Evolutionary conservation across 2,888 invertebrate genomes (phyloP).

Genomic region (Polydrusus cervinus): DNA sequence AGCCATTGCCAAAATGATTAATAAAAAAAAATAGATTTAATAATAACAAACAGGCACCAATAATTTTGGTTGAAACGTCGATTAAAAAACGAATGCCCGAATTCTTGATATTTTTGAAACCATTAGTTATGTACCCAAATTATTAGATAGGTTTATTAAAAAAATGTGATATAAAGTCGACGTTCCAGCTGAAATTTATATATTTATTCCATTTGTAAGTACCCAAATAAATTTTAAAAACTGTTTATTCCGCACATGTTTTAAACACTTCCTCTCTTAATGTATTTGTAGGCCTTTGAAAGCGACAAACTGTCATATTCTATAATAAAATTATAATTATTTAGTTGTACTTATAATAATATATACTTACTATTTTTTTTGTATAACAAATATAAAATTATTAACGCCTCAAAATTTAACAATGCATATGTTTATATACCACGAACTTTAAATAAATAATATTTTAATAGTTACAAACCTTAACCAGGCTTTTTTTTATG

Average conservation of each 20-base stretch:
- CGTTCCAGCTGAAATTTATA: background rate
- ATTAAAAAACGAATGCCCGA: background rate
- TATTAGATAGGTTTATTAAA: conserved; percentile 1
- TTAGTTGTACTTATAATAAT: too few species aligned
- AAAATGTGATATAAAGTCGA: conserved; percentile 34
- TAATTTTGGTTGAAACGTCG: background rate
- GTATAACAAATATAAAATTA: background rate
- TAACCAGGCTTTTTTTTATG: background rate
- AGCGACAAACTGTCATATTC: too few species aligned
- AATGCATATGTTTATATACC: conserved; percentile 32
- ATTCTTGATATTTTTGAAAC: conserved; percentile 7
- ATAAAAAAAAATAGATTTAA: too few species aligned
- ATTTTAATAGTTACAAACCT: conserved; percentile 39
- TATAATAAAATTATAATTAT: too few species aligned
- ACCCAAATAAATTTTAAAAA: too few species aligned
- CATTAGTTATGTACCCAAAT: conserved; percentile 22
- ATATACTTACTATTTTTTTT: too few species aligned
- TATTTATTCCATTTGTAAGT: background rate
- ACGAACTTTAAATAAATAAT: conserved; percentile 41
- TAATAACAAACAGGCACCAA: too few species aligned
- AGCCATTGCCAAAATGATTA: too few species aligned
- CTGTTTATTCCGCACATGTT: too few species aligned
- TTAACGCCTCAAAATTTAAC: conserved; percentile 21
- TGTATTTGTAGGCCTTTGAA: too few species aligned
- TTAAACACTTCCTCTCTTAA: too few species aligned